Conservation (phyloP, 2,888 invertebrate genomes). For the Hemithea aestivaria region DNA sequence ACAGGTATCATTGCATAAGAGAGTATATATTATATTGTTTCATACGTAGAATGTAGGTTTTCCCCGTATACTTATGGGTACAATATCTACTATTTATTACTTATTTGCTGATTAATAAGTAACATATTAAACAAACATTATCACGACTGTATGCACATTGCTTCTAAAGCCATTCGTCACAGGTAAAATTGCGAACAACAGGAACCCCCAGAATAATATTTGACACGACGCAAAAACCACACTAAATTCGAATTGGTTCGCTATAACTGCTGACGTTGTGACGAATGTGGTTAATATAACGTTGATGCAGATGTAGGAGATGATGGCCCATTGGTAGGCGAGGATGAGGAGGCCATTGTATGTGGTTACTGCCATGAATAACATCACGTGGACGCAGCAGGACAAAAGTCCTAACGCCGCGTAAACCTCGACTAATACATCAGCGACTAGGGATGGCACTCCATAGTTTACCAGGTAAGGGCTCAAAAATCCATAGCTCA, state of each 20-base stretch:
- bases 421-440: conserved; percentile 36
- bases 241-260: conserved; percentile 17
- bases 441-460: conserved; percentile 18
- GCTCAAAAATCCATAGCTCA: conserved; percentile 28
- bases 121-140: conserved; percentile 30
- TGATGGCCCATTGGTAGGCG: conserved; percentile 44
- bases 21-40: no score
- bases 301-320: conserved; percentile 40
- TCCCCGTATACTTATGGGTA: no score
- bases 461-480: conserved; percentile 27
- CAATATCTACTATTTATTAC: no score
- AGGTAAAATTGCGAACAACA: conserved; percentile 40
- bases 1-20: no score
- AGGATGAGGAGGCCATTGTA: conserved; percentile 47
- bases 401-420: conserved; percentile 41
- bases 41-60: no score
- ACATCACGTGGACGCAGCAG: conserved; percentile 34
- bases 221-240: conserved; percentile 25
- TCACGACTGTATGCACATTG: conserved; percentile 50
- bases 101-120: no score
- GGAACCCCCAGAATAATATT: conserved; percentile 38
- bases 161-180: conserved; percentile 52
- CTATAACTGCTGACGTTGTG: conserved; percentile 24
- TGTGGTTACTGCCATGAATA: conserved; percentile 39
- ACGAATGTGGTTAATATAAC: conserved; percentile 26